These are phyloP conservation scores for Cephus nigrinus DNA, from an alignment of 2,888 invertebrate genomes.

Conservation along the genomic window DNA sequence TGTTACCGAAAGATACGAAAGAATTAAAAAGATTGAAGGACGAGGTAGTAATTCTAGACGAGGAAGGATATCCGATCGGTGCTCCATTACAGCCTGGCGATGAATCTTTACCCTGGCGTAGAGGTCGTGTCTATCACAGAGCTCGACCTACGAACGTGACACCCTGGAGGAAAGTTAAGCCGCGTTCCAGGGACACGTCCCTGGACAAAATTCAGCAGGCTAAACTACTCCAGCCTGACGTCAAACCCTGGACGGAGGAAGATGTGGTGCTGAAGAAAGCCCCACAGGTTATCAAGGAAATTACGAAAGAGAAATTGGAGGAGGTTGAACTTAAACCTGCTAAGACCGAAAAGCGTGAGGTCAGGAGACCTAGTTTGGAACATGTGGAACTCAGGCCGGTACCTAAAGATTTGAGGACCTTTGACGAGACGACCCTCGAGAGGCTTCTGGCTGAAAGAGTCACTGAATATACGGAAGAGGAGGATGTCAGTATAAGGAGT, in stretches of 20 bases:
- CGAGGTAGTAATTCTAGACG: conserved; percentile 52
- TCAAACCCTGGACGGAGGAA: conserved; percentile 63
- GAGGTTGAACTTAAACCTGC: conserved; percentile 67
- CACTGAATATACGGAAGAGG: conserved; percentile 32
- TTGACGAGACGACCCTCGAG: conserved; percentile 25
- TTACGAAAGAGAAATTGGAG: conserved; percentile 50
- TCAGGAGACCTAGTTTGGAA: conserved; percentile 41
- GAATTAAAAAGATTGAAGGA: conserved; percentile 31
- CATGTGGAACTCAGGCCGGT: conserved; percentile 47
- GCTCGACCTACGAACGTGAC: conserved; percentile 38
- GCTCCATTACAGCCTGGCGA: conserved; percentile 62
- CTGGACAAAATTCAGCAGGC: conserved; percentile 46
- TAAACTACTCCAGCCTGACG: conserved; percentile 30
- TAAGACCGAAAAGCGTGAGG: conserved; percentile 66
- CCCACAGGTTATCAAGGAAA: conserved; percentile 44
- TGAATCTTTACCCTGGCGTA: conserved; percentile 70
- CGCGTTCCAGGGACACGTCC: conserved; percentile 48
- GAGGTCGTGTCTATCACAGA: conserved; percentile 49
- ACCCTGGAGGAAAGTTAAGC: conserved; percentile 54
- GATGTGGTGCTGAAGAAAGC: conserved; percentile 60
- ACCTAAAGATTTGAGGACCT: conserved; percentile 22
- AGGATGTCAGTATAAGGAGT: conserved; percentile 34
- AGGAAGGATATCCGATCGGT: conserved; percentile 67
- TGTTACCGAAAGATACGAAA: conserved; percentile 39
- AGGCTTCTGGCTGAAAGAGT: conserved; percentile 31